These are phyloP conservation scores for Herminia tarsipennalis DNA, from an alignment of 2,888 invertebrate genomes.

Conservation along the genomic window DNA sequence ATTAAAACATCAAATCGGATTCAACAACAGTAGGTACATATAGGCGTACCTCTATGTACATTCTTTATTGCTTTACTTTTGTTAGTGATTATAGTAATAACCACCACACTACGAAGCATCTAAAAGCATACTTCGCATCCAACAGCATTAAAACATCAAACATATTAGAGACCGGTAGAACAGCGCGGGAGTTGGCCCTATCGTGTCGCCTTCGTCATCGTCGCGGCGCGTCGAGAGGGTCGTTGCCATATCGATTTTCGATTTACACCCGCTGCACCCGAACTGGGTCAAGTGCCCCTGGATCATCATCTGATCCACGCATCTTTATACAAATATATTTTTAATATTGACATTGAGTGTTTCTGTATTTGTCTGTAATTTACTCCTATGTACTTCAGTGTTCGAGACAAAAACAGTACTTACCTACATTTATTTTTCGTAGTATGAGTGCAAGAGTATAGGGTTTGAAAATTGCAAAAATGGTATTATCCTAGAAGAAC, in stretches of 20 bases:
- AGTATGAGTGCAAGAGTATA: too few relatives aligned
- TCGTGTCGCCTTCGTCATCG: conserved; percentile 23
- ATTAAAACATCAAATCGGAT: too few relatives aligned
- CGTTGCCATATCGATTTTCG: conserved; percentile 81
- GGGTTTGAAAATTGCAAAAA: too few relatives aligned
- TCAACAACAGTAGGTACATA: too few relatives aligned
- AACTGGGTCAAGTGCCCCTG: conserved; percentile 80
- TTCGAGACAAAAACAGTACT: neutral
- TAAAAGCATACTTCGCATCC: too few relatives aligned
- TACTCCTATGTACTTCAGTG: neutral
- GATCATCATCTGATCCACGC: conserved; percentile 46
- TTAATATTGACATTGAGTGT: conserved; percentile 3
- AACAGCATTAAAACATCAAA: neutral
- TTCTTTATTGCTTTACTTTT: too few relatives aligned
- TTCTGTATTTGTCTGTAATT: neutral
- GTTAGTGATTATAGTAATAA: too few relatives aligned
- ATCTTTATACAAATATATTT: conserved; percentile 8
- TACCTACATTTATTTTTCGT: too few relatives aligned
- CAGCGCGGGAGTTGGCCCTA: conserved; percentile 67
- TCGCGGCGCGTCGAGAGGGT: conserved; percentile 47
- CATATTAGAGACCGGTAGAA: neutral
- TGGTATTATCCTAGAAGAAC: too few relatives aligned
- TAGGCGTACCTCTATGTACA: too few relatives aligned
- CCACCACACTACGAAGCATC: too few relatives aligned
- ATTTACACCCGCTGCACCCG: conserved; percentile 73